Conservation (phyloP, 2,113 vertebrate genomes). For the Deroptyus accipitrinus region DNA sequence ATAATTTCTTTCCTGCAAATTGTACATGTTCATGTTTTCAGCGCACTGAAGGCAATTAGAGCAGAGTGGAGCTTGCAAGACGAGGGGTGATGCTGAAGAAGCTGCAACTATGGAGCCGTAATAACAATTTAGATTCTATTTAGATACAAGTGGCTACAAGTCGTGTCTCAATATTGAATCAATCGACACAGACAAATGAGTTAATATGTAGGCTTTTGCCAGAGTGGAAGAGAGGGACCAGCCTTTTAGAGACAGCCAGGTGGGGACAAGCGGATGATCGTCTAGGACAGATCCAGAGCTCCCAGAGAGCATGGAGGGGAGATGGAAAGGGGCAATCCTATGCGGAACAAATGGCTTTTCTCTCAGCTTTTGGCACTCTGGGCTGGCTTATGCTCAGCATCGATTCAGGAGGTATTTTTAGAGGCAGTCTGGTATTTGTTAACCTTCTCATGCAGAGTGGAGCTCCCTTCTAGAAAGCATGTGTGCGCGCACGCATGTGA, state of each 20-base stretch:
- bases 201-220: slow-evolving; percentile 23
- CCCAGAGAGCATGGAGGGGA: neutral
- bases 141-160: slow-evolving; percentile 69
- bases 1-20: slow-evolving; percentile 62
- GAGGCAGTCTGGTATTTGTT: slow-evolving; percentile 52
- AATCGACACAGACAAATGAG: slow-evolving; percentile 49
- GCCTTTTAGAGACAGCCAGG: neutral
- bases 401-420: slow-evolving; percentile 56
- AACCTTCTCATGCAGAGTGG: slow-evolving; percentile 36
- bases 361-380: neutral
- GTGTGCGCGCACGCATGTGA: slow-evolving; percentile 29
- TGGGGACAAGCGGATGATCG: neutral
- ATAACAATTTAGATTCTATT: slow-evolving; percentile 74
- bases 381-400: neutral
- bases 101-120: neutral
- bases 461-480: slow-evolving; percentile 16
- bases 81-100: neutral
- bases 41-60: slow-evolving; percentile 52
- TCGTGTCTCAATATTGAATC: slow-evolving; percentile 59
- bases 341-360: neutral
- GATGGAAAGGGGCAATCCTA: neutral
- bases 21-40: slow-evolving; percentile 13
- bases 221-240: neutral
- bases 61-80: slow-evolving; percentile 26
- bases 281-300: neutral